Conservation (phyloP, 1,140 invertebrate species). For the Oppia nitens region DNA sequence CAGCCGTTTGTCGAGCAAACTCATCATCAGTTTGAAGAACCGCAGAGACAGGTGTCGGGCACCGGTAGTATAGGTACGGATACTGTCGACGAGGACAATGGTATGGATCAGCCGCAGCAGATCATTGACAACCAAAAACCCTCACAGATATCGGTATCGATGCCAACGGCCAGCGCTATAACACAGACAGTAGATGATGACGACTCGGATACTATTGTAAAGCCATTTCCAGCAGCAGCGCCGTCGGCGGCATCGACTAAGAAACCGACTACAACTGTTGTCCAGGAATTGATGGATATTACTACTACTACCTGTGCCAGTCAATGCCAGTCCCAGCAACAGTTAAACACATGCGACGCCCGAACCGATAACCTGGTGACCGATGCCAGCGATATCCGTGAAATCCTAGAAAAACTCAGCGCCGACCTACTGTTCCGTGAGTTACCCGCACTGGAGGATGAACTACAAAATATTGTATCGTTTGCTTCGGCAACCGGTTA, state of each 20-base stretch:
- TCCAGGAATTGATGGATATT: too few species aligned
- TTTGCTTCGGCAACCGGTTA: constrained; percentile 12
- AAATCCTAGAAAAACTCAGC: constrained; percentile 9
- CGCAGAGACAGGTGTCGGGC: neutral
- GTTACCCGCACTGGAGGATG: neutral
- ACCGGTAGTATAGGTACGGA: neutral
- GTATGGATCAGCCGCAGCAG: too few species aligned
- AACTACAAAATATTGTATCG: constrained; percentile 12
- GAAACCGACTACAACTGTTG: too few species aligned
- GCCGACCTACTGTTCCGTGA: constrained; percentile 12
- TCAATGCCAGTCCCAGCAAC: neutral
- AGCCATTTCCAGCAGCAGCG: too few species aligned
- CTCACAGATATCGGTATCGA: too few species aligned
- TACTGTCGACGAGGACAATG: too few species aligned
- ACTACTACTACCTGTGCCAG: neutral
- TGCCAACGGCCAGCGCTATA: too few species aligned
- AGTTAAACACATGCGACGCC: neutral
- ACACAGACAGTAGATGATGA: too few species aligned
- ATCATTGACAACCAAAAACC: too few species aligned
- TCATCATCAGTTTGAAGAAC: neutral
- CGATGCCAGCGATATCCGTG: neutral
- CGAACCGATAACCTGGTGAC: neutral
- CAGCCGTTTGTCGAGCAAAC: neutral
- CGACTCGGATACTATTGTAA: too few species aligned
- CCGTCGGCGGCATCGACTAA: too few species aligned